Evolutionary conservation across 92 coral and sea anemone genomes (phyloP).

Genomic region (Epizoanthus rinbou): DNA sequence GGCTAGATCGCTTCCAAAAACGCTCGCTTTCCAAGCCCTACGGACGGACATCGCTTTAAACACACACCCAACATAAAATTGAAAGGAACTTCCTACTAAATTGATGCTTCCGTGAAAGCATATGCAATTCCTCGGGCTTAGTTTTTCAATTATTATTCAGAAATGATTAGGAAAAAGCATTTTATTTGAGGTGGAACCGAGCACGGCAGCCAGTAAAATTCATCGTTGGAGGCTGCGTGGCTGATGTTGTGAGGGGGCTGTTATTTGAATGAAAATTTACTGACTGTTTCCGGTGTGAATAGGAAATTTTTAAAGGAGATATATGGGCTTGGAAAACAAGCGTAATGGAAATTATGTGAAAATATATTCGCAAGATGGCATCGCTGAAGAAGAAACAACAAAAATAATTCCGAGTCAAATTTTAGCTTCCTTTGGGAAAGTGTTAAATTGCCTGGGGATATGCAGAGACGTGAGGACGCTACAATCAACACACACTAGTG

Average conservation of each 20-base stretch:
- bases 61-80: slow-evolving; percentile 36
- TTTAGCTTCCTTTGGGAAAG: slow-evolving; percentile 47
- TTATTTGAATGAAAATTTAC: slow-evolving; percentile 75
- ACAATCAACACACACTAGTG: slow-evolving; percentile 48
- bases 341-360: slow-evolving; percentile 28
- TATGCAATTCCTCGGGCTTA: slow-evolving; percentile 50
- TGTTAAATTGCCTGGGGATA: slow-evolving; percentile 57
- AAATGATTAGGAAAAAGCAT: slow-evolving; percentile 72
- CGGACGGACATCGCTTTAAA: not conserved
- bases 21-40: slow-evolving; percentile 47
- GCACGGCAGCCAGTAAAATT: slow-evolving; percentile 65
- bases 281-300: slow-evolving; percentile 85
- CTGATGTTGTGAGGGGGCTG: slow-evolving; percentile 68
- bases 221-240: slow-evolving; percentile 47
- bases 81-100: slow-evolving; percentile 37
- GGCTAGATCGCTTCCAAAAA: slow-evolving; percentile 55
- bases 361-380: slow-evolving; percentile 11
- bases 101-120: slow-evolving; percentile 24
- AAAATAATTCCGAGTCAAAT: not conserved
- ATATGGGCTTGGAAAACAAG: slow-evolving; percentile 72
- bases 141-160: slow-evolving; percentile 56
- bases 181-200: slow-evolving; percentile 55
- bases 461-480: slow-evolving; percentile 54
- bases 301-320: slow-evolving; percentile 58
- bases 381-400: not conserved